Percentiles rank a stretch among this genome's conserved stretches.
phyloP scores from a whole-genome alignment of 2,797 vertebrate species.

The Atherinosoma microstoma region DNA sequence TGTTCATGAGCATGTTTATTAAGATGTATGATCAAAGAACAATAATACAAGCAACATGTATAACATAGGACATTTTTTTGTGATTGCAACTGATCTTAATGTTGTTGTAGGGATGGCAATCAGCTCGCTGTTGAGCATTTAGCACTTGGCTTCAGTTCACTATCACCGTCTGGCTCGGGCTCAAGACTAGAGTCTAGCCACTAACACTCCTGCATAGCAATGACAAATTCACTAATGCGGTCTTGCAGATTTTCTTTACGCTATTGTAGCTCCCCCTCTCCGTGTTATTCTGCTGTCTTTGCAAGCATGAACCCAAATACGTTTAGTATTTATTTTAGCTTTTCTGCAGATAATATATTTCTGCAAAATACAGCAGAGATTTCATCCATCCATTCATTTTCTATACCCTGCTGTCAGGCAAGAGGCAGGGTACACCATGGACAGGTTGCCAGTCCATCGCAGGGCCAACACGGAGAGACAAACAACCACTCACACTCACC shows the following conservation, averaged over 20 bases:
- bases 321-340: neutral
- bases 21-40: constrained; percentile 19
- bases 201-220: constrained; percentile 68
- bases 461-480: no score
- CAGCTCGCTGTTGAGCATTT: constrained; percentile 53
- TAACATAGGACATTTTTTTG: constrained; percentile 1
- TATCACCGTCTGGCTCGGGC: constrained; percentile 63
- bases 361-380: no score
- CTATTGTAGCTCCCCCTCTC: constrained; percentile 17
- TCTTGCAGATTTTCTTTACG: constrained; percentile 41
- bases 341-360: no score
- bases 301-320: neutral
- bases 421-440: no score
- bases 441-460: no score
- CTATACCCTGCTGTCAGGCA: no score
- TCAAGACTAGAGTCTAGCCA: constrained; percentile 58
- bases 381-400: no score
- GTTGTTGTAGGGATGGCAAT: constrained; percentile 33
- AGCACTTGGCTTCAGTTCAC: constrained; percentile 59
- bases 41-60: neutral
- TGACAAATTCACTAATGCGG: constrained; percentile 50
- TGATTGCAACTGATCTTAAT: constrained; percentile 47
- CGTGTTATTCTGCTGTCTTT: constrained; percentile 5
- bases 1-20: constrained; percentile 34
- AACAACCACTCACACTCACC: no score